Evolutionary conservation across 2,797 vertebrate genomes (phyloP).

Genomic region (Sebastes trivittatus): DNA sequence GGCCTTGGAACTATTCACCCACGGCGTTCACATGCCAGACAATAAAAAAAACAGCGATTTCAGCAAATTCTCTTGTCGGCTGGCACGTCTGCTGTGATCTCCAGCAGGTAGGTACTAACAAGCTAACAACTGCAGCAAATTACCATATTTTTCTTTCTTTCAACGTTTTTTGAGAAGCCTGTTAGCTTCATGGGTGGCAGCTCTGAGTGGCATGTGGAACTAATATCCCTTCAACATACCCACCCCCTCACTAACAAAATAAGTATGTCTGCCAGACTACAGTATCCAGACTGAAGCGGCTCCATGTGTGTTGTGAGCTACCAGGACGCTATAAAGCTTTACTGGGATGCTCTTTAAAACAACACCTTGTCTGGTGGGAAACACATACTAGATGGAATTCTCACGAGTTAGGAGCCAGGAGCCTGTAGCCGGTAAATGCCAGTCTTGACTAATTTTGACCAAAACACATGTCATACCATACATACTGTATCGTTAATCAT

Average conservation of each 20-base stretch:
- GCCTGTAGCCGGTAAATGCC: neutral
- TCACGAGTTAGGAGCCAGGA: neutral
- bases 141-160: slow-evolving; percentile 68
- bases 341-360: slow-evolving; percentile 48
- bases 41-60: slow-evolving; percentile 37
- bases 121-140: slow-evolving; percentile 73
- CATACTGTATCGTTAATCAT: neutral
- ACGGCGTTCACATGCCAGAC: slow-evolving; percentile 38
- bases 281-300: slow-evolving; percentile 50
- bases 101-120: slow-evolving; percentile 70
- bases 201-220: slow-evolving; percentile 74
- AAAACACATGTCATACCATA: neutral
- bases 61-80: slow-evolving; percentile 55
- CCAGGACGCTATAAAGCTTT: slow-evolving; percentile 49
- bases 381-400: neutral
- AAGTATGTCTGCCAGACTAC: slow-evolving; percentile 62
- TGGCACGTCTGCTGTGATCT: slow-evolving; percentile 54
- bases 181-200: slow-evolving; percentile 75
- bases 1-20: slow-evolving; percentile 31
- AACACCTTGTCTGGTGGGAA: slow-evolving; percentile 51
- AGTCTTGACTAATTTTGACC: neutral
- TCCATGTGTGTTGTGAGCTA: slow-evolving; percentile 53
- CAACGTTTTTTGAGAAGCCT: slow-evolving; percentile 65
- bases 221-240: slow-evolving; percentile 65
- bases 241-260: slow-evolving; percentile 44